phyloP scores from a whole-genome alignment of 1,140 invertebrate genomes.

The Bombyx mandarina region DNA sequence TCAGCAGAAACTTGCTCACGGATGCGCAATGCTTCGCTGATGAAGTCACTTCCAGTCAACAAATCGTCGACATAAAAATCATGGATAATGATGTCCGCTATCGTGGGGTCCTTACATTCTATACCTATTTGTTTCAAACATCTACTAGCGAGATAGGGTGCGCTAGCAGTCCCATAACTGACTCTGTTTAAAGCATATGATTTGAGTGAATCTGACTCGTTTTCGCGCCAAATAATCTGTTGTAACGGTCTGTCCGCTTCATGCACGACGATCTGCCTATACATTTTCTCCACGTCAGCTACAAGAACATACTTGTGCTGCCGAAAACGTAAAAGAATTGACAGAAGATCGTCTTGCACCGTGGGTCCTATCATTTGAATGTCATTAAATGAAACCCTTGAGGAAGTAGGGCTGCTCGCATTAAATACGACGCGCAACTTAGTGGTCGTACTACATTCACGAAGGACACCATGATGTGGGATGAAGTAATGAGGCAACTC shows the following conservation, averaged over 20 bases:
- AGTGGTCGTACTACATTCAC: conserved; percentile 11
- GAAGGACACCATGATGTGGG: conserved; percentile 17
- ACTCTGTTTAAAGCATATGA: conserved; percentile 30
- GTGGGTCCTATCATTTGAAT: conserved; percentile 22
- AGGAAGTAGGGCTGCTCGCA: conserved; percentile 16
- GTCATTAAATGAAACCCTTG: conserved; percentile 23
- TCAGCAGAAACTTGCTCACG: too few relatives aligned
- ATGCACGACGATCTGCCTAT: conserved; percentile 16
- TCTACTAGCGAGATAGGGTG: conserved; percentile 38
- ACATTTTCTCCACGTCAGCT: conserved; percentile 41
- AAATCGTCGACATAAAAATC: conserved; percentile 69
- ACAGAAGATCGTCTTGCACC: conserved; percentile 31
- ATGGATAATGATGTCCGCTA: conserved; percentile 27
- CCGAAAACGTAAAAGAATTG: conserved; percentile 36
- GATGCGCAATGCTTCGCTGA: too few relatives aligned
- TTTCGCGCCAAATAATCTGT: conserved; percentile 45
- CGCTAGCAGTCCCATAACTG: conserved; percentile 33
- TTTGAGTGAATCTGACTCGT: conserved; percentile 17
- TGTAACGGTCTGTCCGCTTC: conserved; percentile 31
- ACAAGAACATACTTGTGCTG: conserved; percentile 31
- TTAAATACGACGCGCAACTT: conserved; percentile 19
- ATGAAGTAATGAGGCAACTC: too few relatives aligned
- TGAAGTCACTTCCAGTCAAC: conserved; percentile 39
- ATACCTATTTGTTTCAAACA: conserved; percentile 34
- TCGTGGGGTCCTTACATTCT: conserved; percentile 20